Evolutionary conservation across 2,888 invertebrate species (phyloP).

Genomic region (Heliconius hortense): DNA sequence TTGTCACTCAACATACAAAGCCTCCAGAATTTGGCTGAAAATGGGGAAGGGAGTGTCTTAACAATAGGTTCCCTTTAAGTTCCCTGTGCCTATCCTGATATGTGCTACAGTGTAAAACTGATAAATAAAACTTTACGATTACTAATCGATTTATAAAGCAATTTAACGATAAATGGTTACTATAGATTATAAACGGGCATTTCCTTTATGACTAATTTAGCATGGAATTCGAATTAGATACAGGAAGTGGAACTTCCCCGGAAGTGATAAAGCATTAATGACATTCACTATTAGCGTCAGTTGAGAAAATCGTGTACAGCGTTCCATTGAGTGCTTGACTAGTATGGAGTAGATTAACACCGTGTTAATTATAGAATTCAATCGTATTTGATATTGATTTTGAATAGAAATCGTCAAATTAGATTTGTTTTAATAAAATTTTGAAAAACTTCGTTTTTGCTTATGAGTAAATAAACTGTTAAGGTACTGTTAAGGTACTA

Average conservation of each 20-base stretch:
- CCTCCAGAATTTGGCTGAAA: not conserved
- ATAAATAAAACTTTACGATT: not conserved
- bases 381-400: slow-evolving; percentile 10
- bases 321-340: slow-evolving; percentile 20
- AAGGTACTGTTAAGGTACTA: no score
- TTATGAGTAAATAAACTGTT: no score
- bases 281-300: slow-evolving; percentile 60
- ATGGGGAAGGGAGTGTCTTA: not conserved
- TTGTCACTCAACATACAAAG: no score
- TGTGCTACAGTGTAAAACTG: not conserved
- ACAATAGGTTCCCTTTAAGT: not conserved
- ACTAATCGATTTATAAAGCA: not conserved
- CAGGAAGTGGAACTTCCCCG: slow-evolving; percentile 51
- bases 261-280: slow-evolving; percentile 71
- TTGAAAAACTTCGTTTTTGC: no score
- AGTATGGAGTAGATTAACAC: slow-evolving; percentile 11
- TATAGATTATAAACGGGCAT: not conserved
- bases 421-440: not conserved
- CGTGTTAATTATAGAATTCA: slow-evolving; percentile 13
- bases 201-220: slow-evolving; percentile 36
- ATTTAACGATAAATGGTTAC: not conserved
- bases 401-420: not conserved
- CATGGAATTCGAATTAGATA: slow-evolving; percentile 38
- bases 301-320: slow-evolving; percentile 41
- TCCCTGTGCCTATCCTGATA: not conserved